phyloP scores from a whole-genome alignment of 2,888 invertebrate genomes.

The Oxyscelio sp. region DNA sequence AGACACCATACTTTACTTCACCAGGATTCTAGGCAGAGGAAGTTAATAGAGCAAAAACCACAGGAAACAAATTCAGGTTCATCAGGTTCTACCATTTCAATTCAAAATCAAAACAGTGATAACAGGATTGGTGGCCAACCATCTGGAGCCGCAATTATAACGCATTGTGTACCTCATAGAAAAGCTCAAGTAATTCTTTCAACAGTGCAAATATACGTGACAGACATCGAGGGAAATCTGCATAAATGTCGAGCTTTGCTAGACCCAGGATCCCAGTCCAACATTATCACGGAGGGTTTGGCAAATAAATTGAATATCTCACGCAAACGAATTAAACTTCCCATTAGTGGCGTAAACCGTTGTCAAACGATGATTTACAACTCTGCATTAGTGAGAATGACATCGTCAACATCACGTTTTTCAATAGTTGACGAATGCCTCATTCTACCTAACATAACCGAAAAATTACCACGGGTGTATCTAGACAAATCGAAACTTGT shows the following conservation, averaged over 20 bases:
- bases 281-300: not conserved
- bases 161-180: conserved; percentile 6
- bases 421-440: not conserved
- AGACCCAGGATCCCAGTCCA: conserved; percentile 12
- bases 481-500: not conserved
- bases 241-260: no score
- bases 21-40: not conserved
- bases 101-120: not conserved
- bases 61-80: no score
- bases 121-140: not conserved
- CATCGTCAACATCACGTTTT: conserved; percentile 4
- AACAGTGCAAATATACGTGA: conserved; percentile 6
- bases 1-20: conserved; percentile 13
- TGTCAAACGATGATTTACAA: not conserved
- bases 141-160: not conserved
- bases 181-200: not conserved
- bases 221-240: conserved; percentile 15
- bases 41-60: not conserved
- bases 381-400: not conserved
- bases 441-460: not conserved
- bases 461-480: not conserved
- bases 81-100: not conserved
- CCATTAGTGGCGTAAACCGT: not conserved
- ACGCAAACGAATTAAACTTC: not conserved
- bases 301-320: conserved; percentile 6